Conservation (phyloP, 2,888 invertebrate genomes). For the Orgyia antiqua region DNA sequence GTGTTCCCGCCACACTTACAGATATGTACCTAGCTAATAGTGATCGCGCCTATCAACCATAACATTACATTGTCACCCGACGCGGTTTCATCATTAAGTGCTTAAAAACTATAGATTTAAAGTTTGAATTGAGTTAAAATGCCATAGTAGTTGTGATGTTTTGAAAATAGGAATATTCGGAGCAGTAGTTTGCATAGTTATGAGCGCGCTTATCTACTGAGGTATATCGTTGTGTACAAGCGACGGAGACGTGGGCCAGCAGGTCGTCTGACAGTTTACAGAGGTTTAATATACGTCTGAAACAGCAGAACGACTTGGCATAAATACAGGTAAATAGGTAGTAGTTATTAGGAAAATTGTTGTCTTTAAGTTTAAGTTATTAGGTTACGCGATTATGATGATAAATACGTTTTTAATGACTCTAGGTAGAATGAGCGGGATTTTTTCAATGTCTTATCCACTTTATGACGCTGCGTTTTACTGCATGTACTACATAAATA, state of each 20-base stretch:
- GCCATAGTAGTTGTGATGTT: constrained; percentile 30
- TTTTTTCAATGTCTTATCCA: too few species aligned
- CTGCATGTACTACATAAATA: too few species aligned
- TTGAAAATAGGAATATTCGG: constrained; percentile 14
- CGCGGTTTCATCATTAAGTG: constrained; percentile 23
- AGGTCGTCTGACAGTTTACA: constrained; percentile 40
- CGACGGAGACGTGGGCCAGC: constrained; percentile 40
- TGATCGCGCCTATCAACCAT: constrained; percentile 34
- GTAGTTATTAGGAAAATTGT: too few species aligned
- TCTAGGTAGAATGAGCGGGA: too few species aligned
- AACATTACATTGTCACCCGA: constrained; percentile 20
- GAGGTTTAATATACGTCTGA: constrained; percentile 42
- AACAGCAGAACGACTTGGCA: constrained; percentile 30
- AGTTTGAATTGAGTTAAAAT: constrained; percentile 36
- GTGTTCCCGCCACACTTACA: constrained; percentile 64
- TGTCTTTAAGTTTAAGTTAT: too few species aligned
- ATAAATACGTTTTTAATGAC: too few species aligned
- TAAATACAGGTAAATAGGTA: too few species aligned
- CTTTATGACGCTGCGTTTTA: too few species aligned
- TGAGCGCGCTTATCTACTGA: constrained; percentile 69
- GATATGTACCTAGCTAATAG: constrained; percentile 66
- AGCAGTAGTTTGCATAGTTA: constrained; percentile 71
- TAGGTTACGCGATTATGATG: too few species aligned
- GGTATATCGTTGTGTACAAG: constrained; percentile 56
- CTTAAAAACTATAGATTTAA: constrained; percentile 30